Conservation (phyloP, 2,797 vertebrate genomes). For the Pelobates cultripes region DNA sequence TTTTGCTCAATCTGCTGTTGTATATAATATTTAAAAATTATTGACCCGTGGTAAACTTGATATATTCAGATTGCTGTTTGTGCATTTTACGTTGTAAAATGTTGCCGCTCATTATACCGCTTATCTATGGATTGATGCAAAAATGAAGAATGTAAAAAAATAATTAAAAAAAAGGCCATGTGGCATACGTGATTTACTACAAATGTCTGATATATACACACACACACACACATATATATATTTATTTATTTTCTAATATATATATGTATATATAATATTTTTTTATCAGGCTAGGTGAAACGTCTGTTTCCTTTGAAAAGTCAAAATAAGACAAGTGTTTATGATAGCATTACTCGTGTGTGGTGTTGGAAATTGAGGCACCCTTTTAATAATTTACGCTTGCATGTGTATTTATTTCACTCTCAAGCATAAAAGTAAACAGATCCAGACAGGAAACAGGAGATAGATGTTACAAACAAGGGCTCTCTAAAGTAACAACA, state of each 20-base stretch:
- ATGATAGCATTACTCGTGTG: conserved; percentile 11
- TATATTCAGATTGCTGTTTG: too few species aligned
- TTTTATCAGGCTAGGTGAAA: background rate
- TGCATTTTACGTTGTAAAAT: too few species aligned
- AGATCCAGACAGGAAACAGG: conserved; percentile 39
- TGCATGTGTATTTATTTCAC: conserved; percentile 53
- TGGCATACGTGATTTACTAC: too few species aligned
- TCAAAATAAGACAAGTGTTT: conserved; percentile 46
- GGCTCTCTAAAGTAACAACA: conserved; percentile 50
- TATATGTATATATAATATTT: background rate
- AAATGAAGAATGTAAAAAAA: too few species aligned
- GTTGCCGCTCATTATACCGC: too few species aligned
- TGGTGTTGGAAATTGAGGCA: conserved; percentile 6
- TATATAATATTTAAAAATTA: too few species aligned
- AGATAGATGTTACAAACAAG: conserved; percentile 50
- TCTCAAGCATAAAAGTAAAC: conserved; percentile 22
- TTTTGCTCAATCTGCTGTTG: too few species aligned
- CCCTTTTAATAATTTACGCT: conserved; percentile 34
- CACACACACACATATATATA: too few species aligned
- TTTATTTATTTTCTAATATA: background rate
- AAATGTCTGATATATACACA: too few species aligned
- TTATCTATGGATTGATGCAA: too few species aligned
- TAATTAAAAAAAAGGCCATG: too few species aligned
- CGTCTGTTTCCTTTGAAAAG: conserved; percentile 9
- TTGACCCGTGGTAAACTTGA: too few species aligned